Conservation (phyloP, 2,888 invertebrate genomes). For the Melanophora roralis region DNA sequence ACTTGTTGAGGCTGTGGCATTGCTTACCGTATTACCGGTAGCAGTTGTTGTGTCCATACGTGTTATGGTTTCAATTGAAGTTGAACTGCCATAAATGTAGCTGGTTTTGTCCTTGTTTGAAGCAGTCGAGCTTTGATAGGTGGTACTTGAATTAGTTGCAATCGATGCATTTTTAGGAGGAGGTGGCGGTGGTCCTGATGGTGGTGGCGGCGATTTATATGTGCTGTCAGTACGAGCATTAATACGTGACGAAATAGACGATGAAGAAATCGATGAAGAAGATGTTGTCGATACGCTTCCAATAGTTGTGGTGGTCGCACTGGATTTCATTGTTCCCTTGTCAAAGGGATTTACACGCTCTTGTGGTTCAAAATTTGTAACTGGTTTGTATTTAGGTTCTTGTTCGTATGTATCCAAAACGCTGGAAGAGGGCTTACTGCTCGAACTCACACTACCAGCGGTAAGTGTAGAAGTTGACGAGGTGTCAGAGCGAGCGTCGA, state of each 20-base stretch:
- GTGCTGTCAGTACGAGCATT: slow-evolving; percentile 72
- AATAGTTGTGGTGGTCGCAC: slow-evolving; percentile 64
- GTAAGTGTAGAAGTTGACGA: slow-evolving; percentile 64
- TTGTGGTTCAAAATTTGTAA: slow-evolving; percentile 76
- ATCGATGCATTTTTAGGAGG: slow-evolving; percentile 66
- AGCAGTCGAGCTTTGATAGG: slow-evolving; percentile 70
- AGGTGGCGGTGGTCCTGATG: slow-evolving; percentile 72
- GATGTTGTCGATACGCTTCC: slow-evolving; percentile 67
- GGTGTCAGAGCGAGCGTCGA: slow-evolving; percentile 65
- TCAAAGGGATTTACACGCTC: slow-evolving; percentile 77
- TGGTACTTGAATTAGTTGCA: slow-evolving; percentile 64
- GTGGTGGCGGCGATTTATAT: slow-evolving; percentile 72
- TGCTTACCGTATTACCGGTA: slow-evolving; percentile 65
- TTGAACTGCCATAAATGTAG: slow-evolving; percentile 70
- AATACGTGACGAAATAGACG: slow-evolving; percentile 73
- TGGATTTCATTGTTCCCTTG: slow-evolving; percentile 69
- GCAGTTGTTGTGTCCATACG: slow-evolving; percentile 73
- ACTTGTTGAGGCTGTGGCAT: slow-evolving; percentile 57
- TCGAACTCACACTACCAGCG: slow-evolving; percentile 66
- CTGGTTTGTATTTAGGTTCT: slow-evolving; percentile 71
- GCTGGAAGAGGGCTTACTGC: slow-evolving; percentile 72
- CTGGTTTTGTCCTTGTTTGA: slow-evolving; percentile 68
- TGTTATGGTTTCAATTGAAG: slow-evolving; percentile 73
- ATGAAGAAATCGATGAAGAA: slow-evolving; percentile 71
- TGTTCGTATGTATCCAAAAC: slow-evolving; percentile 73